Conservation (phyloP, 1,140 invertebrate species). For the Brachionus rubens region DNA sequence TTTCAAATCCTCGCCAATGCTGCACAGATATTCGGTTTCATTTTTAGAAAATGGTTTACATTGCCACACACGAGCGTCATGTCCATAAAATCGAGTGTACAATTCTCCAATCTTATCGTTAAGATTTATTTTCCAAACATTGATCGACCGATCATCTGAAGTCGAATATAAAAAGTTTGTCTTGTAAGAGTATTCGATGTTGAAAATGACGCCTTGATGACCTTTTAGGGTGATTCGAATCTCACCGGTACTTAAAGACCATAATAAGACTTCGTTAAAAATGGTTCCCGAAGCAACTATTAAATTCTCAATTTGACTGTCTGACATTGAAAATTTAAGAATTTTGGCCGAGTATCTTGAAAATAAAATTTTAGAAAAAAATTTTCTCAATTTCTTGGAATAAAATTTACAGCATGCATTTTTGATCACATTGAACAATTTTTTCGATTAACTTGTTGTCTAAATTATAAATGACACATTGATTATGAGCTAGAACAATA, state of each 20-base stretch:
- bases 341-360: slow-evolving; percentile 26
- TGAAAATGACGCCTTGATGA: slow-evolving; percentile 43
- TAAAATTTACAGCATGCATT: slow-evolving; percentile 31
- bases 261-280: slow-evolving; percentile 35
- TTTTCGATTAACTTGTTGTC: not conserved
- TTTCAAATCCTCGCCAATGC: slow-evolving; percentile 43
- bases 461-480: slow-evolving; percentile 9
- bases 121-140: slow-evolving; percentile 29
- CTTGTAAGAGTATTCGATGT: slow-evolving; percentile 16
- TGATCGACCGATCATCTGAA: slow-evolving; percentile 42
- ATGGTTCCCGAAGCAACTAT: slow-evolving; percentile 36
- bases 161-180: not conserved
- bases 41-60: not conserved
- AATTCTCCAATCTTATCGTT: not conserved
- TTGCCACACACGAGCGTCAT: slow-evolving; percentile 43
- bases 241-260: not conserved
- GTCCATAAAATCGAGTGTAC: slow-evolving; percentile 15
- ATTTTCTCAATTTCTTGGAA: not conserved
- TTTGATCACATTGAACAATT: slow-evolving; percentile 20
- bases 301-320: not conserved
- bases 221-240: slow-evolving; percentile 23
- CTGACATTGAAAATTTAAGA: not conserved
- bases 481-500: slow-evolving; percentile 11
- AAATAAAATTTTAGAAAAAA: not conserved
- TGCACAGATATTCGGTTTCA: slow-evolving; percentile 18